Percentiles rank a stretch among this genome's conserved stretches.
These are phyloP conservation scores for Melanotaenia duboulayi DNA, from an alignment of 2,113 vertebrate genomes.

Conservation along the genomic window DNA sequence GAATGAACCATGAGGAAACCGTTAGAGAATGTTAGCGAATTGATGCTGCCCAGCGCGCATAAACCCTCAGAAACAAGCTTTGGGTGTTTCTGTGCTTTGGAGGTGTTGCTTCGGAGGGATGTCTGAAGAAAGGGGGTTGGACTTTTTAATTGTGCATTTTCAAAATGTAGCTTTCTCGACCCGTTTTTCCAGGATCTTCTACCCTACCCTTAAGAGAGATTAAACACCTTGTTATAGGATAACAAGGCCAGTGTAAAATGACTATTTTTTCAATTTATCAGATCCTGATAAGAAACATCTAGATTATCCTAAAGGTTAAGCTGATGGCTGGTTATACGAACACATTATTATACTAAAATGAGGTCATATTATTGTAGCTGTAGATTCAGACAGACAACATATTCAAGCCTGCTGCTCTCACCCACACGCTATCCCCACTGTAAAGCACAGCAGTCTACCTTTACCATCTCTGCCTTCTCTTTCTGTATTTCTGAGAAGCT, in stretches of 20 bases:
- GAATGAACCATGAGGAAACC: too few relatives aligned
- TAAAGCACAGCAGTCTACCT: slow-evolving; percentile 69
- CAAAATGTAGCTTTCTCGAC: too few relatives aligned
- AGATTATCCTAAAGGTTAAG: slow-evolving; percentile 16
- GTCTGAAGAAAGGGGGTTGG: too few relatives aligned
- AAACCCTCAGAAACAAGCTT: too few relatives aligned
- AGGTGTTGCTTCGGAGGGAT: too few relatives aligned
- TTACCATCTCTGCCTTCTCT: slow-evolving; percentile 55
- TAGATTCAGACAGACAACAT: slow-evolving; percentile 60
- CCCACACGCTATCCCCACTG: slow-evolving; percentile 67
- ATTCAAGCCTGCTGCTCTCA: slow-evolving; percentile 71
- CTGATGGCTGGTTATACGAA: slow-evolving; percentile 40
- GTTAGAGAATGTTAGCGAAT: too few relatives aligned
- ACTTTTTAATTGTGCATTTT: too few relatives aligned
- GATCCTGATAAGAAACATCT: not conserved
- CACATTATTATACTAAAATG: slow-evolving; percentile 54
- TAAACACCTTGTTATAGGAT: not conserved
- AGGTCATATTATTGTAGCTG: slow-evolving; percentile 59
- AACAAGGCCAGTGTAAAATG: not conserved
- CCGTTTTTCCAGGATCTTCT: too few relatives aligned
- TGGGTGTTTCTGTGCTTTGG: too few relatives aligned
- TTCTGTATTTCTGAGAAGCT: slow-evolving; percentile 72
- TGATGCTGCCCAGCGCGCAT: too few relatives aligned
- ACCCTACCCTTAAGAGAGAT: too few relatives aligned
- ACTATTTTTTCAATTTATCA: not conserved